Conservation (phyloP, 2,888 invertebrate species). For the Halictus ligatus region DNA sequence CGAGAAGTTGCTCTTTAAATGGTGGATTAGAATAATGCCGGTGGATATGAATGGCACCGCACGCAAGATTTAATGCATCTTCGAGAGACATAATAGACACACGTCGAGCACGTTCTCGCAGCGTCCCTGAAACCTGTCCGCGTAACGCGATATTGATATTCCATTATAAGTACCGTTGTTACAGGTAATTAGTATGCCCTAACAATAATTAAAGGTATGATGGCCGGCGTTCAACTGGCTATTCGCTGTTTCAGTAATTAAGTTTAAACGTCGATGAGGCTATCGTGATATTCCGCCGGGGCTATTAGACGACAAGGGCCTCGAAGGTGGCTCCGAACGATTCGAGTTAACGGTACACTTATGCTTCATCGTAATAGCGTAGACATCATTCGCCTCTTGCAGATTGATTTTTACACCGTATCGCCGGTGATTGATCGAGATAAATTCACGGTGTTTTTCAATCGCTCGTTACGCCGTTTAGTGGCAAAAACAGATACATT, state of each 20-base stretch:
- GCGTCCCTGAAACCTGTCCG: slow-evolving; percentile 7
- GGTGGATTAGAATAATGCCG: neutral
- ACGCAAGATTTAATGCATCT: neutral
- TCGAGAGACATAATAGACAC: neutral
- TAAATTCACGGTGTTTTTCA: neutral
- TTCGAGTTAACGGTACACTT: slow-evolving; percentile 25
- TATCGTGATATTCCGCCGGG: slow-evolving; percentile 36
- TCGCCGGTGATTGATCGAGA: neutral
- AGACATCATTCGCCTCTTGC: neutral
- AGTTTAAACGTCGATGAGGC: slow-evolving; percentile 50
- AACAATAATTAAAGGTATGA: slow-evolving; percentile 46
- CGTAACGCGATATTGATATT: slow-evolving; percentile 25
- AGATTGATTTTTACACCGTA: neutral
- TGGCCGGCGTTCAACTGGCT: slow-evolving; percentile 41
- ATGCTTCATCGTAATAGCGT: slow-evolving; percentile 9
- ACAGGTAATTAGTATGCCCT: slow-evolving; percentile 41
- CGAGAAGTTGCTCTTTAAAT: neutral
- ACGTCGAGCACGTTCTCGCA: neutral
- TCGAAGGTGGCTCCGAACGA: slow-evolving; percentile 12
- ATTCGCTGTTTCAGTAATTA: slow-evolving; percentile 51
- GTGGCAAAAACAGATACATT: neutral
- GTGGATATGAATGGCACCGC: neutral
- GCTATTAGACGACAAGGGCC: slow-evolving; percentile 45
- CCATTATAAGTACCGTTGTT: slow-evolving; percentile 33
- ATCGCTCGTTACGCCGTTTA: neutral